These are phyloP conservation scores for Drosophila heteroneura DNA, from an alignment of 2,888 invertebrate species.

Conservation along the genomic window DNA sequence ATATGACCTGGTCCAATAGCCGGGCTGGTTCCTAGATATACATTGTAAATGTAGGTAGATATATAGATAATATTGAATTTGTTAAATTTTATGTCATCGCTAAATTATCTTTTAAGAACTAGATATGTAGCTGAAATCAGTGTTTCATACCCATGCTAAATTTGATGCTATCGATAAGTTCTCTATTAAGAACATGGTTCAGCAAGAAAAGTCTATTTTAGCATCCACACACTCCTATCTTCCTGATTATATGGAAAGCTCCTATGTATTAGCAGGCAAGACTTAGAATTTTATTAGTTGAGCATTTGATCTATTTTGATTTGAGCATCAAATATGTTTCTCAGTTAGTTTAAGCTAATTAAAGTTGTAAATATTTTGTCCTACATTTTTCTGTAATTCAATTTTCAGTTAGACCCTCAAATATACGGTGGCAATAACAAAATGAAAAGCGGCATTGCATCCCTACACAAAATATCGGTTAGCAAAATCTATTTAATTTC, in stretches of 20 bases:
- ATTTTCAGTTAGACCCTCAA: conserved; percentile 20
- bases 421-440: not conserved
- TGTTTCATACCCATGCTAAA: not conserved
- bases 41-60: not conserved
- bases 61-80: not conserved
- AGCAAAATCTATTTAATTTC: conserved; percentile 39
- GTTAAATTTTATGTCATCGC: not conserved
- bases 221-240: not conserved
- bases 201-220: not conserved
- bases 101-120: not conserved
- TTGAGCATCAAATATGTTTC: not conserved
- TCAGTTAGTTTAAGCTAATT: not conserved
- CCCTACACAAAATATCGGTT: conserved; percentile 14
- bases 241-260: not conserved
- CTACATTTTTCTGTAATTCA: conserved; percentile 11
- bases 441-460: conserved; percentile 5
- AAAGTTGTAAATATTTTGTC: not conserved
- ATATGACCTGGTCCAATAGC: not conserved
- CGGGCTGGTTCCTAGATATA: not conserved
- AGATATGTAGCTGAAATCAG: too few relatives aligned
- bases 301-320: not conserved
- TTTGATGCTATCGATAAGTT: not conserved
- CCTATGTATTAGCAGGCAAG: not conserved
- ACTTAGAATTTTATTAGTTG: not conserved
- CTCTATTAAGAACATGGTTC: not conserved